Base-by-base conservation (phyloP, 2,888 invertebrate species). In the Mimachlamys varia region DNA sequence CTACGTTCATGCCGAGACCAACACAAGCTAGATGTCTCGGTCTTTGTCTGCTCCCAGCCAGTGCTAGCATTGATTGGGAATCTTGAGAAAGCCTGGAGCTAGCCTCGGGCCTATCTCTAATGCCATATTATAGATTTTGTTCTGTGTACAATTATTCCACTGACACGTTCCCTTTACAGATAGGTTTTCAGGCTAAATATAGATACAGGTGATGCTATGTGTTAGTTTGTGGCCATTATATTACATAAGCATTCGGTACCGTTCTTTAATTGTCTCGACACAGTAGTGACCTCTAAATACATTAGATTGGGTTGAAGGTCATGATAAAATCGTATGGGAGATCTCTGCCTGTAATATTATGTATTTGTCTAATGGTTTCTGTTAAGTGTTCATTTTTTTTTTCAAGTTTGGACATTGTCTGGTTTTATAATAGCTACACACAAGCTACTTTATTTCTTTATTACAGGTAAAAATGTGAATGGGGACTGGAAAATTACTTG, bases 11-110 rank as follows among this genome's bases (percentile, higher is more conserved):
- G n/a, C n/a, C n/a, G n/a, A 62, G 62, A 62, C n/a, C 17, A 19
- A 62, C 62, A 7, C 7, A 62, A 62, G 62, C 5, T 53, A 53
- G 44, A 12, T 53, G 53, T 7, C 62, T 62, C 62, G 62, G 22
- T 44, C 44, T 44, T 53, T 53, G 53, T 53, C 13, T 13, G 17
- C 53, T 53, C 53, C 19, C 17, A 17, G 53, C 76, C 76, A 13
- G 76, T 76, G 76, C 33, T 27, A 27, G 76, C 76, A 76, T 76
- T 76, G 76, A 76, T 76, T 76, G 33, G 27, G 33, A 76, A 33
- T 76, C 76, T 76, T 33, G 76, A 76, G 76, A 76, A 76, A 76
- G 76, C 17, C 76, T n/a, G n/a, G n/a, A 33, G 76, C 76, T 76
- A 76, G 76, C 76, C 76, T 22, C 13, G 27, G 33, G 76, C 27